Base-by-base conservation (phyloP, 2,113 vertebrate genomes). In the Sporophila hypoxantha region DNA sequence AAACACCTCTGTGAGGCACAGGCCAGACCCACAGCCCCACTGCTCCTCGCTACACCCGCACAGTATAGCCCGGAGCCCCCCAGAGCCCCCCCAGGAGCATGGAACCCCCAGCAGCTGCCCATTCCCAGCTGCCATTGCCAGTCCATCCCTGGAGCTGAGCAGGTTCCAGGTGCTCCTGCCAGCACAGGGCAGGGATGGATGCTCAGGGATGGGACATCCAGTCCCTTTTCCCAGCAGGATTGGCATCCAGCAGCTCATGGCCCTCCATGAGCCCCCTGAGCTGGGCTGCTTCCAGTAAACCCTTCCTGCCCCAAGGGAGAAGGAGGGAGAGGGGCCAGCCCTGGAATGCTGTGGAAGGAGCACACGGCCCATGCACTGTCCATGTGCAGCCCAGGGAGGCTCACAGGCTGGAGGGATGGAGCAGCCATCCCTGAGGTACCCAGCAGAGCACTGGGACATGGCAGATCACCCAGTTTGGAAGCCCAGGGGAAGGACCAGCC, bases 381-480 rank as follows among this genome's bases (percentile, higher is more conserved):
- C 14, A 1, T 10, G 74, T 8, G 50, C 64, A 41, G 85, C 21
- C 23, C 44, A 20, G 55, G 23, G 30, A 39, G 50, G 64, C 62
- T 46, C 19, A 8, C 34, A 37, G 89, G 34, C 21, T 14, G 37
- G 41, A 62, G 81, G 5, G 47, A 14, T 0, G 0, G 39, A 79
- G 68, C 42, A 32, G 6, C 42, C 10, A 18, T 10, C 65, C 22
- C 68, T 1, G 0, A 16, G 52, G 60, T 2, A 26, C 13, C 62
- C 0, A 0, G 44, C 41, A 62, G 62, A 19, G 6, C 1, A 20
- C 62, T 46, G 5, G 1, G 29, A 39, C 36, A 3, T 0, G 75
- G 62, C 73, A 85, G 85, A 90, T 46, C 8, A 0, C 3, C 2
- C 0, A 26, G 79, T 39, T 42, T 80, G 82, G 89, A 12, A 80